Conservation (phyloP, 2,113 vertebrate genomes). For the Balaeniceps rex region DNA sequence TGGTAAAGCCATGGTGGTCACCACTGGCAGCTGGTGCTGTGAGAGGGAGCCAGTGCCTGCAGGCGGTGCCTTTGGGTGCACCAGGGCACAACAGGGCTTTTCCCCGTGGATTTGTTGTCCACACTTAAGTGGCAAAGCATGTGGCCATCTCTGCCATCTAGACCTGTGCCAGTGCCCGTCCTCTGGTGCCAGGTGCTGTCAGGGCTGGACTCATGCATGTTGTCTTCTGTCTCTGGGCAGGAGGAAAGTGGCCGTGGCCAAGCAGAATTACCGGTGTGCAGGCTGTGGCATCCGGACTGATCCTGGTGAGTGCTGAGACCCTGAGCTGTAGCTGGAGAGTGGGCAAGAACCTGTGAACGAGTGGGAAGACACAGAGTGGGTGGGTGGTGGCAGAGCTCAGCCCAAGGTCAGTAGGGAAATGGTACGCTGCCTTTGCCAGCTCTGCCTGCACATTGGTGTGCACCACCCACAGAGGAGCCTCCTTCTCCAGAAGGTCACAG, state of each 20-base stretch:
- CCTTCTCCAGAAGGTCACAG: not conserved
- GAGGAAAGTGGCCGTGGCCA: slow-evolving; percentile 91
- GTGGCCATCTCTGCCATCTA: not conserved
- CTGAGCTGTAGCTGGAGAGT: not conserved
- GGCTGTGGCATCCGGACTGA: slow-evolving; percentile 94
- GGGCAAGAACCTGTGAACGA: not conserved
- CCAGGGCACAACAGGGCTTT: not conserved
- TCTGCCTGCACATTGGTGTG: not conserved
- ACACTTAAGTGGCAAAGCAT: not conserved
- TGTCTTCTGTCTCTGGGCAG: slow-evolving; percentile 62
- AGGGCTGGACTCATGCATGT: not conserved
- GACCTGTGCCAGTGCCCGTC: not conserved
- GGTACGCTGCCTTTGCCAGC: not conserved
- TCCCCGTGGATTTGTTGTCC: not conserved
- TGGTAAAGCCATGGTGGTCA: not conserved
- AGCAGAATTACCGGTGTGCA: slow-evolving; percentile 96
- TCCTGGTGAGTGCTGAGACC: slow-evolving; percentile 79
- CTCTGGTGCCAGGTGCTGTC: not conserved
- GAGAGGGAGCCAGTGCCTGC: not conserved
- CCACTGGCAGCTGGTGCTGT: not conserved
- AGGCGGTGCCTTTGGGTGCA: not conserved
- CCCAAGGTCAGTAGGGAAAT: not conserved
- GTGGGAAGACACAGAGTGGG: not conserved
- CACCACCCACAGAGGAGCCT: not conserved
- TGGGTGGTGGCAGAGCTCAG: not conserved